A percentile compares a stretch with the other conserved stretches of the same genome.
Evolutionary conservation across 92 coral and sea anemone species (phyloP).

Genomic region (Siderastrea radians): DNA sequence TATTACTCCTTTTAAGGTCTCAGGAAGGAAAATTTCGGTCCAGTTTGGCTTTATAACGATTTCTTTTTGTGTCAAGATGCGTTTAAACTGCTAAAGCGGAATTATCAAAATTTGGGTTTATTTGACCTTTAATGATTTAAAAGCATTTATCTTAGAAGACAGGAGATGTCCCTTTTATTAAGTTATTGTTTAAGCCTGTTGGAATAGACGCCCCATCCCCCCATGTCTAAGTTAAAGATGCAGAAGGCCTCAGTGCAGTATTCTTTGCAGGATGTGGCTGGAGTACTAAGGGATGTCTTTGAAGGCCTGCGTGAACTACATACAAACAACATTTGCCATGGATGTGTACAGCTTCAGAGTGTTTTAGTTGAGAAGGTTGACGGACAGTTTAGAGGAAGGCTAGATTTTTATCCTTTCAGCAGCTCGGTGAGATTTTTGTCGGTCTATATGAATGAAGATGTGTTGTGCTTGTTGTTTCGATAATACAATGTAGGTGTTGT

Average conservation of each 20-base stretch:
- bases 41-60: no score
- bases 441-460: background rate
- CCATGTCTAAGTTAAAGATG: background rate
- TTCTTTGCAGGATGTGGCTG: conserved; percentile 44
- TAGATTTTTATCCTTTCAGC: conserved; percentile 28
- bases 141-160: no score
- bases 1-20: no score
- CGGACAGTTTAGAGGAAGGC: conserved; percentile 37
- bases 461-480: background rate
- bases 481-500: background rate
- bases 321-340: conserved; percentile 58
- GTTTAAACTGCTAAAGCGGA: no score
- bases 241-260: no score
- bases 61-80: no score
- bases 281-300: conserved; percentile 59
- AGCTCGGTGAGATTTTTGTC: background rate
- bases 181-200: no score
- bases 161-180: no score
- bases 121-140: no score
- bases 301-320: conserved; percentile 69
- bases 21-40: no score
- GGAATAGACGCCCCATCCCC: no score
- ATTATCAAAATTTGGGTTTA: no score
- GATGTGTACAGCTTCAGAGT: conserved; percentile 39
- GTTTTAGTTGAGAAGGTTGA: conserved; percentile 56